Evolutionary conservation across 2,888 invertebrate genomes (phyloP).

Genomic region (Pardosa pseudoannulata): DNA sequence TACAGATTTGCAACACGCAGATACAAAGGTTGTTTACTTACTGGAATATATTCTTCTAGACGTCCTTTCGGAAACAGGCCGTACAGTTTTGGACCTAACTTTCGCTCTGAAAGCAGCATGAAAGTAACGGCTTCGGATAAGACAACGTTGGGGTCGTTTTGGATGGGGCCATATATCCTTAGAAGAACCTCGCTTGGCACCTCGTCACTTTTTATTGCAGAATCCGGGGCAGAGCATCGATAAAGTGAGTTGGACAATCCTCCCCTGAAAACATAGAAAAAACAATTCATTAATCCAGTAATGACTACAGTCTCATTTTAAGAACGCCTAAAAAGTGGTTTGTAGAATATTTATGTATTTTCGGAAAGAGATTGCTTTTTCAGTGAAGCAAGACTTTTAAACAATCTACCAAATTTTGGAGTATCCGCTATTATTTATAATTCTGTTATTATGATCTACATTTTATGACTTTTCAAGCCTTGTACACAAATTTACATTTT

Average conservation of each 20-base stretch:
- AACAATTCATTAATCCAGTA: too few relatives aligned
- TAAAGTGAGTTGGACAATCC: constrained; percentile 97
- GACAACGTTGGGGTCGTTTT: constrained; percentile 80
- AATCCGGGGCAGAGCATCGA: constrained; percentile 88
- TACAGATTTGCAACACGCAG: too few relatives aligned
- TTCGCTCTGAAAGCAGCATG: constrained; percentile 93
- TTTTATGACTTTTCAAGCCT: too few relatives aligned
- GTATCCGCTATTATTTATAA: too few relatives aligned
- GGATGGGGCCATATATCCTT: constrained; percentile 95
- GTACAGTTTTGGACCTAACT: constrained; percentile 91
- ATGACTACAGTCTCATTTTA: too few relatives aligned
- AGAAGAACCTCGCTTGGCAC: constrained; percentile 87
- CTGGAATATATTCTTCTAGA: constrained; percentile 96
- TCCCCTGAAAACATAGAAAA: constrained; percentile 83
- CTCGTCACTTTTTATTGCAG: constrained; percentile 79
- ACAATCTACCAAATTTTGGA: too few relatives aligned
- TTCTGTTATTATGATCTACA: too few relatives aligned
- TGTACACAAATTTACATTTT: too few relatives aligned
- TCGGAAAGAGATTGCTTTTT: too few relatives aligned
- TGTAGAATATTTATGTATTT: too few relatives aligned
- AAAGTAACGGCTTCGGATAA: constrained; percentile 98
- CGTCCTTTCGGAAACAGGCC: constrained; percentile 97
- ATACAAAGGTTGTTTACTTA: constrained; percentile 80
- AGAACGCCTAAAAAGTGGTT: too few relatives aligned
- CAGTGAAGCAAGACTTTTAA: too few relatives aligned